These are phyloP conservation scores for Tadarida brasiliensis DNA, from an alignment of 2,797 vertebrate species.

Conservation along the genomic window DNA sequence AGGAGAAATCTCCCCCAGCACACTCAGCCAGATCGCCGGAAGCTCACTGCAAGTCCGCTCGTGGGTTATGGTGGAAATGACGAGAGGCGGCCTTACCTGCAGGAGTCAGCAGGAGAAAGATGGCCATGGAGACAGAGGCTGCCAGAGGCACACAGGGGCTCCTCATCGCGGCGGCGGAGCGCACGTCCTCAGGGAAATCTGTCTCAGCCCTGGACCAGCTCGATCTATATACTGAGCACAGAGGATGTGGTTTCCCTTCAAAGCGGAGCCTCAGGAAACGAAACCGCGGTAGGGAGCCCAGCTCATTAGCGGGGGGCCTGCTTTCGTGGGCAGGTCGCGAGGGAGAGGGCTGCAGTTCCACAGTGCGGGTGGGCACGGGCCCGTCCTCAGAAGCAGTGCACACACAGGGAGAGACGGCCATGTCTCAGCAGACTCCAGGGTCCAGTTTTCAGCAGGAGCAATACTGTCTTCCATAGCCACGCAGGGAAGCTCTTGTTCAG, in stretches of 20 bases:
- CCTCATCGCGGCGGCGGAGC: conserved; percentile 78
- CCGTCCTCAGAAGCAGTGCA: background rate
- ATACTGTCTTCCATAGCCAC: background rate
- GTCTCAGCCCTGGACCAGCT: background rate
- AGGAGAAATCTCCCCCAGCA: background rate
- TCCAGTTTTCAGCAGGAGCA: background rate
- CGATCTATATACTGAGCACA: conserved; percentile 1
- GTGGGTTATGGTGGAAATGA: background rate
- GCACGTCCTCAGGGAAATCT: background rate
- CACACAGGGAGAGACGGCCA: background rate
- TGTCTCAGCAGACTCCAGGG: background rate
- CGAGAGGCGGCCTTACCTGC: conserved; percentile 79
- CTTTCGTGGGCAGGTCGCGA: fast-evolving
- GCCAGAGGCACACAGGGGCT: background rate
- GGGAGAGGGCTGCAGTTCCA: background rate
- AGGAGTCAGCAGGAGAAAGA: conserved; percentile 74
- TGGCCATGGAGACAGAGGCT: background rate
- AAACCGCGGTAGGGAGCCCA: background rate
- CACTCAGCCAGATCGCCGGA: no score
- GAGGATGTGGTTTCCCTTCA: conserved; percentile 84
- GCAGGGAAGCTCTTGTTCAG: background rate
- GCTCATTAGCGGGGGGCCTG: background rate
- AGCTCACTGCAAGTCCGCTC: background rate
- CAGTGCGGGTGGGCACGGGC: background rate
- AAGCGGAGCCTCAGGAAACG: background rate